A percentile compares a stretch with the other conserved stretches of the same genome.
These are phyloP conservation scores for Pollenia griseotomentosa DNA, from an alignment of 2,888 invertebrate genomes.

Conservation along the genomic window DNA sequence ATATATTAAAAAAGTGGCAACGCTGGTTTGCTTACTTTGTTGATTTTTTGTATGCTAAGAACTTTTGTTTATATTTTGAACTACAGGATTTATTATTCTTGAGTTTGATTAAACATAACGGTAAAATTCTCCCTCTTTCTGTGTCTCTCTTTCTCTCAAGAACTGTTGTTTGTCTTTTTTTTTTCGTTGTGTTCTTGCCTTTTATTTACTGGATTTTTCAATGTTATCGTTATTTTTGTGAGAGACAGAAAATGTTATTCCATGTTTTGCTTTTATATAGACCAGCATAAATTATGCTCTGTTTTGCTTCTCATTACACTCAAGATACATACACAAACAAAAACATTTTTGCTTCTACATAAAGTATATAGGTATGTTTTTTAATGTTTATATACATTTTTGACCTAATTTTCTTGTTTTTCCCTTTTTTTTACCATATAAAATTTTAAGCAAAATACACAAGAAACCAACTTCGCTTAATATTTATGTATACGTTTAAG, in stretches of 20 bases:
- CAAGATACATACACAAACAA: neutral
- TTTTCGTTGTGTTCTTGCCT: neutral
- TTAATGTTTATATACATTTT: slow-evolving; percentile 31
- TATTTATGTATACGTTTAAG: slow-evolving; percentile 21
- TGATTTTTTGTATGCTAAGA: neutral
- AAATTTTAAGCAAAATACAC: neutral
- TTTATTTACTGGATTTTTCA: neutral
- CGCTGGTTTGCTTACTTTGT: neutral
- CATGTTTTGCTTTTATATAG: neutral
- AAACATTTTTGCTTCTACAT: neutral
- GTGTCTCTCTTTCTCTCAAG: neutral
- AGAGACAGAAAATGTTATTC: neutral
- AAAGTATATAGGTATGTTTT: neutral
- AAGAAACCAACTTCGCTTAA: slow-evolving; percentile 32
- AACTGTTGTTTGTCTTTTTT: neutral
- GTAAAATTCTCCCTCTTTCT: neutral
- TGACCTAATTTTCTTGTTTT: slow-evolving; percentile 70
- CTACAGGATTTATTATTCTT: neutral
- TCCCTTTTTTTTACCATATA: neutral
- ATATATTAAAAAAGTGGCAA: neutral
- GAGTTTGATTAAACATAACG: neutral
- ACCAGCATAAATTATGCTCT: slow-evolving; percentile 51
- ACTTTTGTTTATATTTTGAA: neutral
- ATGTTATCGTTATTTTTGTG: slow-evolving; percentile 24
- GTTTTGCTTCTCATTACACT: neutral